Conservation (phyloP, 2,113 vertebrate genomes). For the Bostrychus sinensis region DNA sequence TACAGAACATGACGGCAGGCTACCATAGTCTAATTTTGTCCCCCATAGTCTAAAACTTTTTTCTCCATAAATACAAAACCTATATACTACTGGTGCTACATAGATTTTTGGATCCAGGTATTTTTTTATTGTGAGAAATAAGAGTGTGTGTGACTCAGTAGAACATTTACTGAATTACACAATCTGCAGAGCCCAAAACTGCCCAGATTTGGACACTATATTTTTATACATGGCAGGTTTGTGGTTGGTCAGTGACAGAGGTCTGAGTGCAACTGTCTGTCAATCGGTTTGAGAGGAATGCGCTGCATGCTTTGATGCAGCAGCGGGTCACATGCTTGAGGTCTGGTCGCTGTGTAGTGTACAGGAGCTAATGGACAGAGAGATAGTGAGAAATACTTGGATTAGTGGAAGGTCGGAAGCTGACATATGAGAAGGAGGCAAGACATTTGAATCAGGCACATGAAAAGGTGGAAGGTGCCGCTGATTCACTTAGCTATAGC, state of each 20-base stretch:
- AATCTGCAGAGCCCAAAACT: too few relatives aligned
- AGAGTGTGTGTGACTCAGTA: conserved; percentile 13
- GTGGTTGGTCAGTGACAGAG: conserved; percentile 46
- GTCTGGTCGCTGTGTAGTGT: conserved; percentile 36
- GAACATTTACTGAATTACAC: conserved; percentile 22
- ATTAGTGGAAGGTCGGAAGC: conserved; percentile 72
- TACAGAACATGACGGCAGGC: too few relatives aligned
- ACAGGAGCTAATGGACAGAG: conserved; percentile 59
- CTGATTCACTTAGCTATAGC: conserved; percentile 41
- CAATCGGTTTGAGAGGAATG: conserved; percentile 60
- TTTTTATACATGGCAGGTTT: conserved; percentile 40
- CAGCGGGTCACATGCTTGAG: conserved; percentile 58
- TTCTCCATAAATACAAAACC: too few relatives aligned
- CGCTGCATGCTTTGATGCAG: conserved; percentile 66
- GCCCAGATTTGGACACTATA: too few relatives aligned
- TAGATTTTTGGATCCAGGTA: too few relatives aligned
- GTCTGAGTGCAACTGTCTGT: conserved; percentile 53
- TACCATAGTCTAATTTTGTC: too few relatives aligned
- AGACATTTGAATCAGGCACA: conserved; percentile 58
- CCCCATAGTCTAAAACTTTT: too few relatives aligned
- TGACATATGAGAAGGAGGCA: conserved; percentile 75
- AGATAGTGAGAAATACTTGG: conserved; percentile 73
- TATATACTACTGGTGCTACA: too few relatives aligned
- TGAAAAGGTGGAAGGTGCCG: conserved; percentile 52
- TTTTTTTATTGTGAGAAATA: too few relatives aligned